Percentiles rank a stretch among this genome's conserved stretches.
phyloP scores from a whole-genome alignment of 30 jellyfish, hydroid and myxozoan species.

The Aurelia aurita region DNA sequence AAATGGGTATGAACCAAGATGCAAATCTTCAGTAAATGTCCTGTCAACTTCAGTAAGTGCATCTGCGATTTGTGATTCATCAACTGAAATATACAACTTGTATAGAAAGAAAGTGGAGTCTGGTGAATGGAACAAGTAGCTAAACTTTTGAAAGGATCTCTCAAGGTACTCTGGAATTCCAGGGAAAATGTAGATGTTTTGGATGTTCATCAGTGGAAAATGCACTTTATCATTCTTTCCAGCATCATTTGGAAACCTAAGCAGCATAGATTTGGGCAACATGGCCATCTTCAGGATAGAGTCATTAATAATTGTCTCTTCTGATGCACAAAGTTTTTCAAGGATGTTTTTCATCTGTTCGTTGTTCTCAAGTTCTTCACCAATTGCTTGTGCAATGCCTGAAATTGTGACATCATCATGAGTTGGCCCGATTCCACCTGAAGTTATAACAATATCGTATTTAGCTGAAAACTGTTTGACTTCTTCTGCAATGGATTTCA shows the following conservation, averaged over 20 bases:
- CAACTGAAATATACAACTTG: constrained; percentile 74
- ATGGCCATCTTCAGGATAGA: constrained; percentile 70
- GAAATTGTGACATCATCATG: constrained; percentile 94
- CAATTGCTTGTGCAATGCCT: constrained; percentile 86
- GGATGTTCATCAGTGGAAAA: constrained; percentile 72
- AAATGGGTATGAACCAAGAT: constrained; percentile 91
- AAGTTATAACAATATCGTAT: constrained; percentile 69
- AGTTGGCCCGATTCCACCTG: constrained; percentile 99
- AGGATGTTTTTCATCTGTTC: constrained; percentile 42
- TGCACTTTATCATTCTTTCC: constrained; percentile 15
- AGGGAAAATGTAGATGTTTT: constrained; percentile 82
- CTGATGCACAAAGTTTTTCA: constrained; percentile 13
- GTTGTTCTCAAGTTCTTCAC: constrained; percentile 65
- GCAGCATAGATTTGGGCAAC: constrained; percentile 79
- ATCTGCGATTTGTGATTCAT: constrained; percentile 76
- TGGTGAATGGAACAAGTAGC: constrained; percentile 49
- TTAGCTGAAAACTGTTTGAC: constrained; percentile 62
- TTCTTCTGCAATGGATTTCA: constrained; percentile 66
- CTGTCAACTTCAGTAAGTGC: constrained; percentile 60
- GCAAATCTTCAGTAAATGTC: constrained; percentile 45
- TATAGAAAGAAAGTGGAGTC: constrained; percentile 58
- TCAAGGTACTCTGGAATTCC: constrained; percentile 92
- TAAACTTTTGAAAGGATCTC: constrained; percentile 58
- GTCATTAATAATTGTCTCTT: constrained; percentile 23
- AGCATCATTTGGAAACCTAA: constrained; percentile 40